These are phyloP conservation scores for Gallirallus australis DNA, from an alignment of 2,797 vertebrate genomes.

Conservation along the genomic window DNA sequence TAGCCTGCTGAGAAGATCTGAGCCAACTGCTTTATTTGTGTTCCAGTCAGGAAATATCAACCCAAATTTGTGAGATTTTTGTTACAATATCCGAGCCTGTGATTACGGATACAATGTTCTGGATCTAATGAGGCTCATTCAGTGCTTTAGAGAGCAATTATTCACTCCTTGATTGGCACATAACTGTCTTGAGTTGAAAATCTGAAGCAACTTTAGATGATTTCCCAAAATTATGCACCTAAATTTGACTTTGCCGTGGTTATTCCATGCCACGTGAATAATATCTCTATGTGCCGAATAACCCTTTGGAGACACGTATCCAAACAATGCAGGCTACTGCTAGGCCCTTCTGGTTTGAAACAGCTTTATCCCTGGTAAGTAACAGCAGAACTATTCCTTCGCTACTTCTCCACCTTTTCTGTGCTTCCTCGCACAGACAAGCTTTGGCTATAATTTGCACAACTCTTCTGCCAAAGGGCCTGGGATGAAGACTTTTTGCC, in stretches of 20 bases:
- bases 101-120: background rate
- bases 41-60: background rate
- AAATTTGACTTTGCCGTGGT: background rate
- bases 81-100: background rate
- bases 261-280: background rate
- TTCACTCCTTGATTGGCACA: constrained; percentile 21
- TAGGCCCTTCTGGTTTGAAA: background rate
- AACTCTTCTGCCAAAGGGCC: background rate
- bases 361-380: background rate
- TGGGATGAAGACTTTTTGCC: background rate
- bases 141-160: constrained; percentile 24
- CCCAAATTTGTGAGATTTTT: background rate
- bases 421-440: background rate
- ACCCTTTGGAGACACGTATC: background rate
- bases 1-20: background rate
- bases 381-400: background rate
- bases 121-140: background rate
- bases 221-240: background rate
- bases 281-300: background rate
- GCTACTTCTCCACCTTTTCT: background rate
- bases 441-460: background rate
- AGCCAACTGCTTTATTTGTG: background rate
- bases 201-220: background rate
- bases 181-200: constrained; percentile 4
- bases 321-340: background rate